Conservation (phyloP, 1,140 invertebrate genomes). For the Micrasema longulum region DNA sequence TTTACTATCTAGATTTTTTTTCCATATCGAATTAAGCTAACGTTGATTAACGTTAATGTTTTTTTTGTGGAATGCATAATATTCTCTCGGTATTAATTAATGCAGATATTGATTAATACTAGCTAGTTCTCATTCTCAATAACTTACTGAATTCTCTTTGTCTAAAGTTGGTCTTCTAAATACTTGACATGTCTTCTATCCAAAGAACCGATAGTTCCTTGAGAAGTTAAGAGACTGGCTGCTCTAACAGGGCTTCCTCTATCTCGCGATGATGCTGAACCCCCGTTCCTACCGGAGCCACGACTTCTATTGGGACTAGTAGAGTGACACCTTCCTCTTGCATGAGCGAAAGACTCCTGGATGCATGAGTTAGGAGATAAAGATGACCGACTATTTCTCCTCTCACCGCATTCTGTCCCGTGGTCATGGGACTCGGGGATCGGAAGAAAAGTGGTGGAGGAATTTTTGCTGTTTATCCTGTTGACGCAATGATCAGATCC, state of each 20-base stretch:
- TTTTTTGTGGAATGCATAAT: no score
- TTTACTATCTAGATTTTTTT: no score
- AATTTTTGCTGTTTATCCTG: conserved; percentile 30
- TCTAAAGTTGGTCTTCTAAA: conserved; percentile 52
- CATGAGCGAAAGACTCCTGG: conserved; percentile 5
- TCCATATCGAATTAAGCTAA: no score
- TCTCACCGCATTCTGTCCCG: not conserved
- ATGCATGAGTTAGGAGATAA: conserved; percentile 32
- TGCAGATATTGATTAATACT: no score
- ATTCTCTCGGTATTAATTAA: no score
- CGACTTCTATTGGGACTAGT: not conserved
- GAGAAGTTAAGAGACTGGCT: conserved; percentile 42
- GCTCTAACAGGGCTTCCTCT: conserved; percentile 46
- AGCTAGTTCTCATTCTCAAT: no score
- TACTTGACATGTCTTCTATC: conserved; percentile 47
- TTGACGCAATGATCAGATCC: conserved; percentile 42
- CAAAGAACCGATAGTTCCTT: conserved; percentile 46
- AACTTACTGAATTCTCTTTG: no score
- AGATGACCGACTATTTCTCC: conserved; percentile 17
- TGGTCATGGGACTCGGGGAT: conserved; percentile 5
- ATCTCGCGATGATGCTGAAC: not conserved
- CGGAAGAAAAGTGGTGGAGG: not conserved
- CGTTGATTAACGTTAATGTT: no score
- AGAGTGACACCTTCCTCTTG: conserved; percentile 9
- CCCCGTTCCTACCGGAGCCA: conserved; percentile 13